Evolutionary conservation across 2,797 vertebrate genomes (phyloP).

Genomic region (Cheirogaleus major): DNA sequence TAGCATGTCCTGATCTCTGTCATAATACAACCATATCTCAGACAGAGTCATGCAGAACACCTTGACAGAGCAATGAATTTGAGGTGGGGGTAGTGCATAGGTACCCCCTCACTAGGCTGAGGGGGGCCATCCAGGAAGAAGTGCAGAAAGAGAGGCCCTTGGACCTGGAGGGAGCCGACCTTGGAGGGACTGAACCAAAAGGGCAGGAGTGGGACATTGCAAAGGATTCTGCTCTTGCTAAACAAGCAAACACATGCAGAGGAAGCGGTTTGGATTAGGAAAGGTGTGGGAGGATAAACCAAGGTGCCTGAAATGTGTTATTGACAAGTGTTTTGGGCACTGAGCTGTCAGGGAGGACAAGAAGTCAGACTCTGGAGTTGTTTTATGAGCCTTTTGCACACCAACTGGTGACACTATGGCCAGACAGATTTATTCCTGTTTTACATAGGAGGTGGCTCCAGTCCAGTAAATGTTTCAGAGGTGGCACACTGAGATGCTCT

Average conservation of each 20-base stretch:
- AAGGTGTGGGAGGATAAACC: background rate
- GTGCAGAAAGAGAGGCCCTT: background rate
- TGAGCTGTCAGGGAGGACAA: background rate
- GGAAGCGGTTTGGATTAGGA: background rate
- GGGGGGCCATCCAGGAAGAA: background rate
- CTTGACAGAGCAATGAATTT: background rate
- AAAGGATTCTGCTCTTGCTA: background rate
- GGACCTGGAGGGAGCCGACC: background rate
- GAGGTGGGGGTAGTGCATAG: background rate
- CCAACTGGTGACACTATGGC: background rate
- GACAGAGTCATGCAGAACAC: background rate
- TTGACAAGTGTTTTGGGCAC: background rate
- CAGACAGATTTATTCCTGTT: background rate
- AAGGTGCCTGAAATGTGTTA: background rate
- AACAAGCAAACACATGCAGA: background rate
- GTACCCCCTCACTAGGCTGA: background rate
- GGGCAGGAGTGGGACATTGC: background rate
- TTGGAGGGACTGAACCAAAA: background rate
- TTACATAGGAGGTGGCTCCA: background rate
- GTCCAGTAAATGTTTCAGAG: background rate
- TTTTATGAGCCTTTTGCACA: background rate
- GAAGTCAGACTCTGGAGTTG: background rate
- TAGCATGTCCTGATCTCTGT: background rate
- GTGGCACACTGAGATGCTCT: background rate
- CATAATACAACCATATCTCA: background rate